Evolutionary conservation across 2,888 invertebrate genomes (phyloP), one percentile per base, ranked within the genome.

Genomic region (Acanthosepion esculentum): DNA sequence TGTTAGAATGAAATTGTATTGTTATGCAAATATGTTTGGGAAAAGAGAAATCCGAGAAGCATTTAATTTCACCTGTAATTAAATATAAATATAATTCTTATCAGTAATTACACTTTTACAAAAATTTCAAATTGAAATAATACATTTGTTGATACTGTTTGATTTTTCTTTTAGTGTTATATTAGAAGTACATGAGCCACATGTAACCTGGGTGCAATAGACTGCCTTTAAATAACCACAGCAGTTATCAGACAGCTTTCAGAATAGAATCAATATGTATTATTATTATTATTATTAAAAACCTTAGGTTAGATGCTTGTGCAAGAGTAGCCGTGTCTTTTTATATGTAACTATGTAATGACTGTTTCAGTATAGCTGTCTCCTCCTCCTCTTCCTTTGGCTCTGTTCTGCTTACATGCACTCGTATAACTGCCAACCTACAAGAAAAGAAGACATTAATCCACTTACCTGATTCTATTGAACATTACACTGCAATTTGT

Each of bases 381-480:
- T 92, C 92, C 33, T 50, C 48, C 48, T 48, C 12, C 92, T 48
- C n/a, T n/a, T n/a, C 18, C 48, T 48, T 33, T 48, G 20, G 7
- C 91, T 23, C 41, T 33, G 15, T 33, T 23, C 48, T 92, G 26
- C 50, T 50, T 92, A 78, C 78, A 78, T 78, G 78, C 78, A 78
- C 78, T 78, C 10, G 18, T 78, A 78, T 78, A 78, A 78, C 78
- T 78, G n/a, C n/a, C n/a, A n/a, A 33, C n/a, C n/a, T 15, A 78
- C 78, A 78, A 78, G 78, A 64, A 64, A 64, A 64, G 64, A n/a
- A n/a, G n/a, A 33, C n/a, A 78, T 78, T 78, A 78, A 78, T 78
- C 78, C n/a, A 78, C 78, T 78, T 78, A n/a, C 78, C 78, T 78
- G 78, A 78, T 78, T 78, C n/a, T 78, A n/a, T 78, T 78, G 78